Base-by-base conservation (phyloP, 2,888 invertebrate species). In the Portevinia maculata region DNA sequence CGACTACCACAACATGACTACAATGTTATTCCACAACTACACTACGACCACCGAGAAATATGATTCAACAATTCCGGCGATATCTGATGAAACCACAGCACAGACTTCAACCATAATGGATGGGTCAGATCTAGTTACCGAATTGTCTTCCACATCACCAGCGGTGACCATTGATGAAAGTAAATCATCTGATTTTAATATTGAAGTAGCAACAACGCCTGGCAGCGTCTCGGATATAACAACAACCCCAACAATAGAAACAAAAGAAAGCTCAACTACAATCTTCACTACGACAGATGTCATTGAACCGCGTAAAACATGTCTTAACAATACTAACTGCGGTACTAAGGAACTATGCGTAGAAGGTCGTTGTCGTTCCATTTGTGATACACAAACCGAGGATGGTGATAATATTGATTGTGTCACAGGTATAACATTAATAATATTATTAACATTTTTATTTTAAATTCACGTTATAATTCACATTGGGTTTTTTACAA, bases 301-400 rank as follows among this genome's bases (percentile, higher is more conserved):
- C 44, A 87, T 86, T 86, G 87, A 86, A 86, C 89, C 90, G 88
- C 89, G 87, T 87, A 90, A 89, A 87, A 86, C 90, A 86, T 94
- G 94, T 91, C 91, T 90, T 86, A 90, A 90, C 87, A 92, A 93
- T 89, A 90, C 90, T 87, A 93, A 94, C 88, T 94, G 94, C 89
- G 91, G 91, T 85, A 89, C 91, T 86, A 91, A 91, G 85, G 93
- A 94, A 90, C 92, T 92, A 84, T 94, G 94, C 90, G 90, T 92
- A 86, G 90, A 91, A 87, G 92, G 92, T 86, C 90, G 90, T 87
- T 94, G 93, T 90, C 91, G 88, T 85, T 93, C 89, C 89, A 88
- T 85, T 85, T 86, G 86, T 85, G 87, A 73, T 86, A 87, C 84
- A 85, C 85, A 76, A 44, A 74, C 74, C 57, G 81, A 85, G 48